These are phyloP conservation scores for Gadus macrocephalus DNA, from an alignment of 2,113 vertebrate species.

Conservation along the genomic window DNA sequence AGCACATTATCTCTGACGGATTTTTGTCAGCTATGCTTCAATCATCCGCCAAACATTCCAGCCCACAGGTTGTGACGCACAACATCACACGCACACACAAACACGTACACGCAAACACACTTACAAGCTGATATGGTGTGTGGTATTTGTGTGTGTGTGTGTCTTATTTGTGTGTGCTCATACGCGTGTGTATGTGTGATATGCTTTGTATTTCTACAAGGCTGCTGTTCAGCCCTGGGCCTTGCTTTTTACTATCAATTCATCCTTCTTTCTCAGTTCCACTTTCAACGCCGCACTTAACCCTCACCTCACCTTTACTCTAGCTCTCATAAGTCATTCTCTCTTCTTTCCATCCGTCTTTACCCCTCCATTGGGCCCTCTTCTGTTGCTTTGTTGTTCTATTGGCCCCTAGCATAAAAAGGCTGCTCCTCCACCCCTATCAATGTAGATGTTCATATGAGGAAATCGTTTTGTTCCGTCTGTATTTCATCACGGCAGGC, in stretches of 20 bases:
- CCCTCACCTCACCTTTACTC: neutral
- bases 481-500: constrained; percentile 30
- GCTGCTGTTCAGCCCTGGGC: too few species aligned
- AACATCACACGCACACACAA: constrained; percentile 1
- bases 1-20: neutral
- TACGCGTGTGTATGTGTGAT: constrained; percentile 4
- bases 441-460: constrained; percentile 6
- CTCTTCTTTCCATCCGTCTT: neutral
- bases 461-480: constrained; percentile 33
- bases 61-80: neutral
- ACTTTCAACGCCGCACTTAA: neutral
- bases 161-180: neutral
- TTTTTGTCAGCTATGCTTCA: neutral
- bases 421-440: neutral
- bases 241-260: neutral
- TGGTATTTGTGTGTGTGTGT: neutral
- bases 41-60: neutral
- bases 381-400: neutral
- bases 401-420: neutral
- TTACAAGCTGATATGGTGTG: neutral
- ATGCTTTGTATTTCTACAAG: neutral
- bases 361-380: neutral
- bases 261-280: neutral
- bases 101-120: neutral
- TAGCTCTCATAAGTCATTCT: neutral